Evolutionary conservation across 2,888 invertebrate genomes (phyloP).

Genomic region (Eristalis arbustorum): DNA sequence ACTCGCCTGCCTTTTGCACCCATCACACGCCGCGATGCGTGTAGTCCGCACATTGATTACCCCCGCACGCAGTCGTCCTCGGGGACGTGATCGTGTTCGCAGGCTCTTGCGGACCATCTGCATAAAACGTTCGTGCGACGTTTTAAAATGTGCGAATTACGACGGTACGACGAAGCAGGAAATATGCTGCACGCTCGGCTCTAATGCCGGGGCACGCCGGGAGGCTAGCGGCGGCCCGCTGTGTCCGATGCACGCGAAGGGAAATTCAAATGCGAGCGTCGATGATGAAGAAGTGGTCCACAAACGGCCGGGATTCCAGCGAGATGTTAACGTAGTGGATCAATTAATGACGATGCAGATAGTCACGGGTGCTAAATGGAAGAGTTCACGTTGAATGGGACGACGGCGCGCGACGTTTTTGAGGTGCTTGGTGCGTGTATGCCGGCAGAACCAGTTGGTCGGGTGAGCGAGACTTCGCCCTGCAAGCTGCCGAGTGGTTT

Average conservation of each 20-base stretch:
- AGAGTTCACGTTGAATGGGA: slow-evolving; percentile 10
- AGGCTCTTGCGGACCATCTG: slow-evolving; percentile 1
- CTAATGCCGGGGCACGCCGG: neutral
- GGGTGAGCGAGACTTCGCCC: neutral
- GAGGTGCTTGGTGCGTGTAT: neutral
- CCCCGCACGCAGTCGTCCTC: neutral
- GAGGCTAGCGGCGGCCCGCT: neutral
- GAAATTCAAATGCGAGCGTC: slow-evolving; percentile 6
- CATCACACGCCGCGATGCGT: slow-evolving; percentile 5
- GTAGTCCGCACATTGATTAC: neutral
- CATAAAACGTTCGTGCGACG: slow-evolving; percentile 33
- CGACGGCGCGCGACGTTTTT: neutral
- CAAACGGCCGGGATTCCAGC: neutral
- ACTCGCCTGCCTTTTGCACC: neutral
- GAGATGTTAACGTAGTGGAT: slow-evolving; percentile 16
- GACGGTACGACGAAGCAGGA: slow-evolving; percentile 28
- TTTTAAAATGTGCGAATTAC: slow-evolving; percentile 35
- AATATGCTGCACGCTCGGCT: slow-evolving; percentile 5
- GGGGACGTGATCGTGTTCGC: neutral
- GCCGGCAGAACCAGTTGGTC: neutral
- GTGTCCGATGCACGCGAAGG: neutral
- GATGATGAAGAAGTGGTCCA: slow-evolving; percentile 38
- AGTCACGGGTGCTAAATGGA: slow-evolving; percentile 40
- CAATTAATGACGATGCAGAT: slow-evolving; percentile 24
- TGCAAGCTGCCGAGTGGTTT: neutral